phyloP scores from a whole-genome alignment of 2,797 vertebrate species.

The Spheniscus humboldti region DNA sequence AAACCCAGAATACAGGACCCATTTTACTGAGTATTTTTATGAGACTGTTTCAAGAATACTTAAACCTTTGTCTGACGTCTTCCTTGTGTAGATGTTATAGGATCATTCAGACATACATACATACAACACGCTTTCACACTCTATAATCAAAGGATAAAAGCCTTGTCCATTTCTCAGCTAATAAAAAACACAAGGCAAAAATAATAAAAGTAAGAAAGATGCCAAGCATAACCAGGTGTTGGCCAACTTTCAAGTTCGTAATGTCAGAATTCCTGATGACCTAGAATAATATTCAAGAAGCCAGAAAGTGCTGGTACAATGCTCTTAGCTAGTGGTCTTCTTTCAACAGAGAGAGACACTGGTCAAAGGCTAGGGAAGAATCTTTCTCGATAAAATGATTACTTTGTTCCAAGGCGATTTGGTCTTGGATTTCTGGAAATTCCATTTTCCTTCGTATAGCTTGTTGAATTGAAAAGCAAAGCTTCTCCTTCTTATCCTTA shows the following conservation, averaged over 20 bases:
- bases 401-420: not conserved
- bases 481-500: not conserved
- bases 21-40: not conserved
- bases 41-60: not conserved
- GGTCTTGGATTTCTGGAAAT: not conserved
- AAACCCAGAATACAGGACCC: not conserved
- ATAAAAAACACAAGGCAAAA: not conserved
- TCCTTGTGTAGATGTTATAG: not conserved
- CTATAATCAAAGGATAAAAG: not conserved
- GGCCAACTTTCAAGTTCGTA: not conserved
- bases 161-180: not conserved
- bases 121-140: not conserved
- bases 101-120: not conserved
- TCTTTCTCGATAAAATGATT: not conserved
- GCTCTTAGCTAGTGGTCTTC: not conserved
- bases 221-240: not conserved
- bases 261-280: not conserved
- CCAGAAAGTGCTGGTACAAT: not conserved
- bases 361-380: not conserved
- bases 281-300: not conserved
- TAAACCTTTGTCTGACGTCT: not conserved
- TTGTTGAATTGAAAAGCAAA: conserved; percentile 1
- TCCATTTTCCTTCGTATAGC: not conserved
- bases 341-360: not conserved
- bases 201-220: not conserved